Percentiles rank a stretch among this genome's conserved stretches.
Conservation (phyloP, 2,888 invertebrate species). For the Steinernema hermaphroditum region DNA sequence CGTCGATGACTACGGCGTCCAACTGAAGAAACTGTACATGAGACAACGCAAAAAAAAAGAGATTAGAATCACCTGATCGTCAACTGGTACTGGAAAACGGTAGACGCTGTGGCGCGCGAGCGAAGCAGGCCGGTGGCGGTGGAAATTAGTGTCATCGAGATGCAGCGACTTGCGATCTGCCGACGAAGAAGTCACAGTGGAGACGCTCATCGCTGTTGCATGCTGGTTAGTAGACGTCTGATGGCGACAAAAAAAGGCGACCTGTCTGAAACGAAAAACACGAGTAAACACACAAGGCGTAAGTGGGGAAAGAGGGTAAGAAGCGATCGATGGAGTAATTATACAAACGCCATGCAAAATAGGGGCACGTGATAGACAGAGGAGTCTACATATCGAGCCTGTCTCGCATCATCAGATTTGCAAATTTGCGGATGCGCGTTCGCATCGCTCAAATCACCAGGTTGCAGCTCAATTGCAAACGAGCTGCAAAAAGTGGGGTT, state of each 20-base stretch:
- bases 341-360: too few relatives aligned
- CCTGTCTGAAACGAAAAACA: background rate
- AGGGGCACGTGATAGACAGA: too few relatives aligned
- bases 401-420: too few relatives aligned
- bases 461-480: too few relatives aligned
- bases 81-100: conserved; percentile 7
- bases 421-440: too few relatives aligned
- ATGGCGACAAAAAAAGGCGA: too few relatives aligned
- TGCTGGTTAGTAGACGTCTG: background rate
- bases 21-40: background rate
- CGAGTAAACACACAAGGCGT: background rate
- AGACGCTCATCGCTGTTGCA: conserved; percentile 19
- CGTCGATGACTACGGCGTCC: conserved; percentile 2
- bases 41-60: background rate
- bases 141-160: conserved; percentile 20
- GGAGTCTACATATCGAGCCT: too few relatives aligned
- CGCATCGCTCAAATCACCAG: too few relatives aligned
- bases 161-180: background rate
- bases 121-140: background rate
- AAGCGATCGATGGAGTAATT: background rate
- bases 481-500: too few relatives aligned
- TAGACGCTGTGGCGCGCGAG: conserved; percentile 9
- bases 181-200: background rate
- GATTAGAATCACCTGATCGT: conserved; percentile 4
- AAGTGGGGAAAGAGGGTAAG: background rate